These are phyloP conservation scores for Periophthalmus magnuspinnatus DNA, from an alignment of 2,797 vertebrate species.

Conservation along the genomic window DNA sequence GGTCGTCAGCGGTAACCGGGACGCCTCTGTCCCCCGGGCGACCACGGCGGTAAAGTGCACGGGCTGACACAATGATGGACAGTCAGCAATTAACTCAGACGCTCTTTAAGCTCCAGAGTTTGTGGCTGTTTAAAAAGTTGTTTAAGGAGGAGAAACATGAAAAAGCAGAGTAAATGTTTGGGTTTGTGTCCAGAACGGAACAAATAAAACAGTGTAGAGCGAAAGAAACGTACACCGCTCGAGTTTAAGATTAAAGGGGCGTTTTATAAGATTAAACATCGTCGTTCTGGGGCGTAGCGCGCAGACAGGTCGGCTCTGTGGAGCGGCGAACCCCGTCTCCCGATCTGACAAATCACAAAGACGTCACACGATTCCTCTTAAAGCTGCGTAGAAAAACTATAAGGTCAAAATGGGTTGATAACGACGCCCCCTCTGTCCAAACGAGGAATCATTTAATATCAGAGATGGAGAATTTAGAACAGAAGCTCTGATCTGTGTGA, in stretches of 20 bases:
- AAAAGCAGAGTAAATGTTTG: conserved; percentile 26
- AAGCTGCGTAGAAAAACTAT: too few species aligned
- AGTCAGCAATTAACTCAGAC: conserved; percentile 38
- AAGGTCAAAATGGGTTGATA: too few species aligned
- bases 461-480: too few species aligned
- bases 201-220: neutral
- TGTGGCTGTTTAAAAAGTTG: conserved; percentile 34
- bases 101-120: conserved; percentile 29
- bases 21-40: conserved; percentile 29
- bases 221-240: neutral
- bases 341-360: too few species aligned
- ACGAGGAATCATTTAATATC: too few species aligned
- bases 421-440: too few species aligned
- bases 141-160: conserved; percentile 41
- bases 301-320: too few species aligned
- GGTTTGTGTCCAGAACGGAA: conserved; percentile 24
- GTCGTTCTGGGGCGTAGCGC: too few species aligned
- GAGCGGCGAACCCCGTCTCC: too few species aligned
- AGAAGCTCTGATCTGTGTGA: too few species aligned
- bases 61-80: conserved; percentile 17
- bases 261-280: too few species aligned
- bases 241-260: neutral
- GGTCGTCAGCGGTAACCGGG: conserved; percentile 14
- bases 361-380: too few species aligned
- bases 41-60: conserved; percentile 22